Evolutionary conservation across 1,140 invertebrate species (phyloP).

Genomic region (Copidosoma floridanum): DNA sequence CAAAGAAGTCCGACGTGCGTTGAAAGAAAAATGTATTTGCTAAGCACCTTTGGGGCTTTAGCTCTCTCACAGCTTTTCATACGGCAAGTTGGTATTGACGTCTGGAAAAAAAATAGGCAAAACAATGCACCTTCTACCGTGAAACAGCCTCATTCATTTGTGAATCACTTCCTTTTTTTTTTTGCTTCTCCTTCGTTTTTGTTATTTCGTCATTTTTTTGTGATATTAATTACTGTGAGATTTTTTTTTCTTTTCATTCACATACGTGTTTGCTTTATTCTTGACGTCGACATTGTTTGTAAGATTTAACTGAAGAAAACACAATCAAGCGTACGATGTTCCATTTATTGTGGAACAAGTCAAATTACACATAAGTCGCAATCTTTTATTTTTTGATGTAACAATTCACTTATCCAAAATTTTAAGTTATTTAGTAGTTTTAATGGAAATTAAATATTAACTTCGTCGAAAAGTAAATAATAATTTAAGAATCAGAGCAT

Average conservation of each 20-base stretch:
- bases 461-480: too few species aligned
- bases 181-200: not conserved
- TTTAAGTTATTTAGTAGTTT: too few species aligned
- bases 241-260: not conserved
- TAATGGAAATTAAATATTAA: too few species aligned
- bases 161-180: not conserved
- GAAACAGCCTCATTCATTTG: slow-evolving; percentile 27
- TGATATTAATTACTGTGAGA: not conserved
- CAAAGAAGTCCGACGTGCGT: slow-evolving; percentile 44
- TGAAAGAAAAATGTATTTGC: slow-evolving; percentile 47
- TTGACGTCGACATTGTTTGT: too few species aligned
- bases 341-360: too few species aligned
- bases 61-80: slow-evolving; percentile 79
- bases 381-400: too few species aligned
- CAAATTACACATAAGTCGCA: too few species aligned
- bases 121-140: slow-evolving; percentile 55
- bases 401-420: too few species aligned
- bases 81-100: slow-evolving; percentile 83
- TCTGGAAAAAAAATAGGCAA: slow-evolving; percentile 78
- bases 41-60: slow-evolving; percentile 42
- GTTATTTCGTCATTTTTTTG: not conserved
- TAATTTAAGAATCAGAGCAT: too few species aligned
- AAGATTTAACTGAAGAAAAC: too few species aligned
- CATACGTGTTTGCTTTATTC: too few species aligned
- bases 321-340: too few species aligned